These are phyloP conservation scores for Agrotis clavis DNA, from an alignment of 2,888 invertebrate genomes.

Conservation along the genomic window DNA sequence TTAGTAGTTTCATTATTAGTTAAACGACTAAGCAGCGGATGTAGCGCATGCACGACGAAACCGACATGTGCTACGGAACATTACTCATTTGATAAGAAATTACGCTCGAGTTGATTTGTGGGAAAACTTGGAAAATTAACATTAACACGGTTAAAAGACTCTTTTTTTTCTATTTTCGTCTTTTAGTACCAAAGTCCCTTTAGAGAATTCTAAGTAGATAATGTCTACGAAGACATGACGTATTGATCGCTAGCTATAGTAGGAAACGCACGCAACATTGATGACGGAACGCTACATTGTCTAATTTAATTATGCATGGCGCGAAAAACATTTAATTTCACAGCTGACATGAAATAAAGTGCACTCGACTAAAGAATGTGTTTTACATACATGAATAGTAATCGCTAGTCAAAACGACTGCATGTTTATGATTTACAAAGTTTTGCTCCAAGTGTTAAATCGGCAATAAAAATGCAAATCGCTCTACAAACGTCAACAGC, in stretches of 20 bases:
- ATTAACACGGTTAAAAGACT: background rate
- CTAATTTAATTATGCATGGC: constrained; percentile 11
- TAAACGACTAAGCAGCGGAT: constrained; percentile 37
- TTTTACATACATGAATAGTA: constrained; percentile 36
- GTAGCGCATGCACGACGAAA: constrained; percentile 36
- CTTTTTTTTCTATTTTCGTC: too few species aligned
- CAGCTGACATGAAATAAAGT: constrained; percentile 10
- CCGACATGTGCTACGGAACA: constrained; percentile 37
- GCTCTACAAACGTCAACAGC: constrained; percentile 28
- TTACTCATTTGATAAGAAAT: constrained; percentile 50
- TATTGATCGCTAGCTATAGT: constrained; percentile 15
- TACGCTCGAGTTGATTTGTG: constrained; percentile 26
- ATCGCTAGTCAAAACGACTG: constrained; percentile 32
- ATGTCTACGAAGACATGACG: background rate
- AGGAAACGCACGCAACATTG: constrained; percentile 2
- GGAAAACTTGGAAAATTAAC: constrained; percentile 21
- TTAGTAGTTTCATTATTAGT: constrained; percentile 28
- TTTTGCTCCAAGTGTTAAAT: constrained; percentile 39
- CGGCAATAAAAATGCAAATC: constrained; percentile 56
- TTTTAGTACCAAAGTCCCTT: too few species aligned
- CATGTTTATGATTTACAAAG: constrained; percentile 29
- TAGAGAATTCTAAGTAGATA: background rate
- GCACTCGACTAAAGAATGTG: constrained; percentile 13
- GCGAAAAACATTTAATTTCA: constrained; percentile 7
- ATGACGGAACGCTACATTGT: constrained; percentile 14